A percentile compares a stretch with the other conserved stretches of the same genome.
These are phyloP conservation scores for Syrphus vitripennis DNA, from an alignment of 2,888 invertebrate species.

Conservation along the genomic window DNA sequence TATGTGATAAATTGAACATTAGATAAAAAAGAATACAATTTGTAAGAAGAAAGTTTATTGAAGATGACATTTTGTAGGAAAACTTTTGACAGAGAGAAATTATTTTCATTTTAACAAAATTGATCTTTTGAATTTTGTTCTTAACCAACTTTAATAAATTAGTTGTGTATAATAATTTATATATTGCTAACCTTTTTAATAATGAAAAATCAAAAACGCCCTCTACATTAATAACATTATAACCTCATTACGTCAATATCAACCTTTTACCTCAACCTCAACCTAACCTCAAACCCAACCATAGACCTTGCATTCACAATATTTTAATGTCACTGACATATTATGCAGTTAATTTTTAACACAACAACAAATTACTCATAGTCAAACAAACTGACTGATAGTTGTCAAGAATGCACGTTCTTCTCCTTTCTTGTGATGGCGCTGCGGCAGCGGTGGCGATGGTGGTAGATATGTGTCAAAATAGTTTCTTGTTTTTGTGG, in stretches of 20 bases:
- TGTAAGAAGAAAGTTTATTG: not conserved
- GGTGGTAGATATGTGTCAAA: not conserved
- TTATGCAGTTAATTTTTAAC: not conserved
- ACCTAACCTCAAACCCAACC: not conserved
- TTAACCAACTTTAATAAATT: too few species aligned
- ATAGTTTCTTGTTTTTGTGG: slow-evolving; percentile 1
- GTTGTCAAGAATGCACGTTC: not conserved
- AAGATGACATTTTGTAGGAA: not conserved
- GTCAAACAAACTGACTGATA: not conserved
- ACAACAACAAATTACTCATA: not conserved
- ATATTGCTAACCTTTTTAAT: not conserved
- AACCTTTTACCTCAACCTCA: not conserved
- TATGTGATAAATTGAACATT: not conserved
- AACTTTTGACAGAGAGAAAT: too few species aligned
- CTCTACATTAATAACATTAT: not conserved
- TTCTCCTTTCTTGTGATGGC: not conserved
- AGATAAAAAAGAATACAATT: not conserved
- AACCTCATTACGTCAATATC: not conserved
- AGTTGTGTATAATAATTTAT: too few species aligned
- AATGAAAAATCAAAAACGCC: not conserved
- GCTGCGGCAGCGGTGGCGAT: too few species aligned
- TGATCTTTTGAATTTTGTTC: too few species aligned
- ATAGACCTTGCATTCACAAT: not conserved
- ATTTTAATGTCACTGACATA: not conserved
- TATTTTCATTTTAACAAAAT: too few species aligned